Conservation (phyloP, 2,888 invertebrate genomes). For the Escarpia spicata region DNA sequence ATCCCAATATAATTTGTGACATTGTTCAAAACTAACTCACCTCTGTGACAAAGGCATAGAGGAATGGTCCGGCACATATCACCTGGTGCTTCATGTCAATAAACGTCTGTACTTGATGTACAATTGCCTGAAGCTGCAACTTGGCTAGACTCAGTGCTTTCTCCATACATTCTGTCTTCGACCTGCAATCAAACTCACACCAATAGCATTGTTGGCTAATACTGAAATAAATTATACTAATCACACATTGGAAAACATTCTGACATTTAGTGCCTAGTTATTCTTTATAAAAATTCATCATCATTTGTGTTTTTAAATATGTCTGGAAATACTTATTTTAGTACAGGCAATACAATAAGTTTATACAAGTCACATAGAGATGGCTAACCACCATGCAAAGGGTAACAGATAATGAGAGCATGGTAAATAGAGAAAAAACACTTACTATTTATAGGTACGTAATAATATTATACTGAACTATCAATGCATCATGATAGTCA, state of each 20-base stretch:
- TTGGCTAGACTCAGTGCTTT: conserved; percentile 74
- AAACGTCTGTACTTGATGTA: conserved; percentile 80
- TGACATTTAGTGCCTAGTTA: neutral
- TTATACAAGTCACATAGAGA: neutral
- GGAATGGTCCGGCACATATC: conserved; percentile 87
- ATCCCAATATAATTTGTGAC: neutral
- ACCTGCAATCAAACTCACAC: conserved; percentile 34
- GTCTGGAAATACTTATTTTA: neutral
- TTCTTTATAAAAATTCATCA: neutral
- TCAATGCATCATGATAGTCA: no score
- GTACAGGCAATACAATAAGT: neutral
- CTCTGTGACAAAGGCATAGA: conserved; percentile 86
- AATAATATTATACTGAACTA: no score
- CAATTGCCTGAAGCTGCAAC: conserved; percentile 75
- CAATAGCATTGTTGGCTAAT: neutral
- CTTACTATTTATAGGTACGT: no score
- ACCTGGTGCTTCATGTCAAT: conserved; percentile 80
- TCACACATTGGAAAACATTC: neutral
- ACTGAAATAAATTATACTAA: neutral
- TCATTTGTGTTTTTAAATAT: neutral
- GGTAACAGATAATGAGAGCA: neutral
- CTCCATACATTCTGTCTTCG: conserved; percentile 72
- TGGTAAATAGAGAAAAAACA: neutral
- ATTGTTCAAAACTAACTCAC: conserved; percentile 65
- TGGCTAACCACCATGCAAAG: neutral